A percentile compares a stretch with the other conserved stretches of the same genome.
These are phyloP conservation scores for Trichomalopsis sarcophagae DNA, from an alignment of 1,140 invertebrate species.

Conservation along the genomic window DNA sequence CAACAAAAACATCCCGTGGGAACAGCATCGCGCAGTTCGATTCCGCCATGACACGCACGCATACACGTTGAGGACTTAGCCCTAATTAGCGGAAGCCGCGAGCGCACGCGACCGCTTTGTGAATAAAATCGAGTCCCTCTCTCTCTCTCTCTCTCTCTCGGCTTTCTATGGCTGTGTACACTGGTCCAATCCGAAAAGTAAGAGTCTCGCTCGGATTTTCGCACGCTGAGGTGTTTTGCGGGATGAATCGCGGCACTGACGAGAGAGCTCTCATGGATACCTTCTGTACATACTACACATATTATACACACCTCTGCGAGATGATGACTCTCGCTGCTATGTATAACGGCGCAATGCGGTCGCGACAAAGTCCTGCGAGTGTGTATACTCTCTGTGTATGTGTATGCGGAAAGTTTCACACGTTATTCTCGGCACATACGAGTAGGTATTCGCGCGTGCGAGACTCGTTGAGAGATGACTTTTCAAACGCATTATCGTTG, in stretches of 20 bases:
- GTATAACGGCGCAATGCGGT: not conserved
- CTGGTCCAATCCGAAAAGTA: slow-evolving; percentile 1
- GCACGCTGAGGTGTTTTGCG: not conserved
- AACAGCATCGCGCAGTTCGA: not conserved
- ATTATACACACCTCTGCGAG: too few relatives aligned
- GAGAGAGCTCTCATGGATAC: too few relatives aligned
- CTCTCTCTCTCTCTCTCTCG: too few relatives aligned
- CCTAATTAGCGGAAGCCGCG: slow-evolving; percentile 34
- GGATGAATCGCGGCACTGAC: too few relatives aligned
- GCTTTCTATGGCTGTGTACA: not conserved
- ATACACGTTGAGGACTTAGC: not conserved
- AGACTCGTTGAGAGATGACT: too few relatives aligned
- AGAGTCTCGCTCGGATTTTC: not conserved
- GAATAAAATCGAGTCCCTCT: not conserved
- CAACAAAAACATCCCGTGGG: slow-evolving; percentile 20
- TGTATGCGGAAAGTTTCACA: too few relatives aligned
- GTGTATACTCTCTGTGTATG: too few relatives aligned
- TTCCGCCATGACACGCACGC: not conserved
- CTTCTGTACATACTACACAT: too few relatives aligned
- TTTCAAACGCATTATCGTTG: too few relatives aligned
- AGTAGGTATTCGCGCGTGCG: too few relatives aligned
- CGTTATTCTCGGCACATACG: too few relatives aligned
- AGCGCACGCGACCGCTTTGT: slow-evolving; percentile 17
- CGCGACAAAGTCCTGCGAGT: not conserved
- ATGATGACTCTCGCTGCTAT: not conserved